Base-by-base conservation (phyloP, 2,888 invertebrate species). In the Ischnura elegans region DNA sequence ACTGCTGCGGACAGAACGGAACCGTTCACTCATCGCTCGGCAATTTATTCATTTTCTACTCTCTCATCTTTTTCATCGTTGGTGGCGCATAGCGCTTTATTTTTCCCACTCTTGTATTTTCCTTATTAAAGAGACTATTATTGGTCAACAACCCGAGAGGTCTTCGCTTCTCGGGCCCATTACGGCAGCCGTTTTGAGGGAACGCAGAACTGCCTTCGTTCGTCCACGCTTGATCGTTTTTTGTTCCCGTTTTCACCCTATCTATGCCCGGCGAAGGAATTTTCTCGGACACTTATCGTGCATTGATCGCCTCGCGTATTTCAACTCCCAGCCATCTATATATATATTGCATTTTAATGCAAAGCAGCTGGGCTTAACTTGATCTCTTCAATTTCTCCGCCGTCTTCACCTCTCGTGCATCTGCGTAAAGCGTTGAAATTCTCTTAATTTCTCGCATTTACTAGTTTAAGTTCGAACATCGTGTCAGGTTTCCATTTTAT, bases 91-190 rank as follows among this genome's bases (percentile, higher is more conserved):
- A 25, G 61, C n/a, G 8, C n/a, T 61, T 61, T 5, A 21, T 61
- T 61, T 61, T 61, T 61, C n/a, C 25, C 21, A 16, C 36, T 29
- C 76, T 21, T 29, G 13, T 66, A 66, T 66, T 66, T 76, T 36
- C 76, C 76, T 29, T 36, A 13, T 76, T 76, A 76, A 76, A 76
- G 76, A 29, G 76, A 76, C 76, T 76, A 76, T 36, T 76, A 76
- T 76, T 76, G 76, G 76, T 76, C 76, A 36, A 36, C 76, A 76
- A 76, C 76, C 36, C 76, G 25, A 76, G 76, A 76, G 76, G 76
- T 36, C 76, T 76, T 76, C 76, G 29, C 76, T 76, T 36, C 76
- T 0, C 36, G 76, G 4, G 10, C 76, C 61, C 76, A 76, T 76
- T 76, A 76, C 29, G 36, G 10, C 76, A 8, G 36, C 13, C 76